Base-by-base conservation (phyloP, 2,888 invertebrate species). In the Apodemia mormo region DNA sequence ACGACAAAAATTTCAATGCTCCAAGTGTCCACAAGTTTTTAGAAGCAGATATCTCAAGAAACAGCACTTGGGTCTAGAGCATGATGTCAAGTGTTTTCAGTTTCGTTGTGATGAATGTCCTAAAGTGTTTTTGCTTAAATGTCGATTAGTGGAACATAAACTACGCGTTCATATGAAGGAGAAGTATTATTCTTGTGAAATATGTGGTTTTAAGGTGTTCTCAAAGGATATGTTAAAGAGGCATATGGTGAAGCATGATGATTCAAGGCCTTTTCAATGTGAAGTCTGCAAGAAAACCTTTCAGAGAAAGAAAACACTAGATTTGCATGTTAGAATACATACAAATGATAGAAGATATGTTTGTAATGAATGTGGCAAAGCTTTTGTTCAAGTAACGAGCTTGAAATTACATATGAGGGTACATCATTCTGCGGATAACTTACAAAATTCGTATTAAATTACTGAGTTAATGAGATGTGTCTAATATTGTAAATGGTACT, bases 381-480 rank as follows among this genome's bases (percentile, higher is more conserved):
- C 94, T 0, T 95, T 95, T 71, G 94, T 94, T 1, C 95, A 94
- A 66, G 87, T 91, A 33, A 93, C 94, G 0, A 94, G 94, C 71
- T 80, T 94, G 69, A 95, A 95, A 76, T 80, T 93, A 6, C 95
- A 95, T 77, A 83, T 93, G 76, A 89, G 91, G 65, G 90, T 92
- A 0, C 94, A 94, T 76, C 94, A 94, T 81, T 81, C 88, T 2
- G 84, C 67, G 10, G 68, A 68, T 6, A 52, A 52, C n/a, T 5
- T 52, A 52, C 49, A 52, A 52, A 52, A 52, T 52, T 52, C 49
- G 1, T 52, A 52, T 52, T 52, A 49, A 49, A 14, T 52, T 14
- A 14, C 12, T 49, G 1, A 49, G 14, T 4, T 10, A 2, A 10
- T 45, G 6, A 37, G 37, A 37, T 7, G 37, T 37, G 6, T 2